Conservation (phyloP, 2,888 invertebrate genomes). For the Prosopocoilus inquinatus region DNA sequence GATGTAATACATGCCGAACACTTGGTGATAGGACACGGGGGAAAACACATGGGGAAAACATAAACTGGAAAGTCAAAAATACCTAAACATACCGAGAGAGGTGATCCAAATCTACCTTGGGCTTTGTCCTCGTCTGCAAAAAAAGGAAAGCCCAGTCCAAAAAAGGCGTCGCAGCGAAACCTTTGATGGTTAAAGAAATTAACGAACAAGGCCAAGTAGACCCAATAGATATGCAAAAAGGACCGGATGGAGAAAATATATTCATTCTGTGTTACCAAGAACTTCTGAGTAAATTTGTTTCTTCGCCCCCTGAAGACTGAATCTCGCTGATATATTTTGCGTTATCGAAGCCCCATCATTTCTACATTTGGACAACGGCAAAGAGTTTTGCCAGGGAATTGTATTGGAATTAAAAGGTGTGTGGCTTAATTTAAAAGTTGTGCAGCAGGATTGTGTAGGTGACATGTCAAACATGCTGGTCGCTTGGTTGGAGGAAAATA, state of each 20-base stretch:
- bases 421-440: slow-evolving; percentile 31
- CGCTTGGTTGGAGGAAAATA: no score
- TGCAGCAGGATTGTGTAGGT: no score
- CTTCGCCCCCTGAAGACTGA: slow-evolving; percentile 17
- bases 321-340: slow-evolving; percentile 24
- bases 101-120: no score
- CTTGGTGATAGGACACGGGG: slow-evolving; percentile 3
- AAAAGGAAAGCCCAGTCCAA: no score
- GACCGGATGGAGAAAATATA: slow-evolving; percentile 14
- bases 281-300: slow-evolving; percentile 21
- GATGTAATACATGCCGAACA: slow-evolving; percentile 4
- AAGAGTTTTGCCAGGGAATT: slow-evolving; percentile 26
- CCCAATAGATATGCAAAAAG: slow-evolving; percentile 6
- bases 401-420: slow-evolving; percentile 25
- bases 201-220: not conserved
- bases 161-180: no score
- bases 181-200: no score
- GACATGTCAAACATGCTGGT: no score
- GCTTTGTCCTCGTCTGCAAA: no score
- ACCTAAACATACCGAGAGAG: no score
- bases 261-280: slow-evolving; percentile 22
- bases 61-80: no score
- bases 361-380: slow-evolving; percentile 28
- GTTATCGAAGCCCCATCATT: slow-evolving; percentile 27
- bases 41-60: slow-evolving; percentile 2